phyloP scores from a whole-genome alignment of 1,140 invertebrate species.

The Teleopsis dalmanni region DNA sequence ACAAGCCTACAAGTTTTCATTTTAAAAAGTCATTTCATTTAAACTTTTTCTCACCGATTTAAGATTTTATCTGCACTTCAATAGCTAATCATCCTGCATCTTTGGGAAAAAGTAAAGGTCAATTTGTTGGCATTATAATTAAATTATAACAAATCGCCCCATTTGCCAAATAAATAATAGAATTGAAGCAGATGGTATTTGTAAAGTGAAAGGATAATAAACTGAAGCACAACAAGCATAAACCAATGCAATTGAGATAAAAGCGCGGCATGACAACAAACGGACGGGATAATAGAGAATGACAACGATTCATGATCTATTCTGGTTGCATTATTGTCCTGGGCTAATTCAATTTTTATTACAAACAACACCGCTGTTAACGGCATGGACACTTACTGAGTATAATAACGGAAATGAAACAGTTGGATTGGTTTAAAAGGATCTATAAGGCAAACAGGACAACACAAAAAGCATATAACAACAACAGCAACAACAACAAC shows the following conservation, averaged over 20 bases:
- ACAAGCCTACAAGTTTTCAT: no score
- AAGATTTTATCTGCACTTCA: no score
- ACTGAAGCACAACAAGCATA: slow-evolving; percentile 18
- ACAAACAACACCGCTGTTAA: slow-evolving; percentile 5
- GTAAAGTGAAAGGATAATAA: slow-evolving; percentile 29
- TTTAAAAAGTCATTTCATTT: no score
- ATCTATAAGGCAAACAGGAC: background rate
- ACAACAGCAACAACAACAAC: background rate
- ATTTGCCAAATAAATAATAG: slow-evolving; percentile 11
- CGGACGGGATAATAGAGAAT: slow-evolving; percentile 5
- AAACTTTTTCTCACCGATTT: no score
- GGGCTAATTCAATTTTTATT: slow-evolving; percentile 12
- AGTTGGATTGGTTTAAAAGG: slow-evolving; percentile 1
- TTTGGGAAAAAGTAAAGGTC: no score
- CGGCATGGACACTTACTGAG: background rate
- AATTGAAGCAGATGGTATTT: slow-evolving; percentile 41
- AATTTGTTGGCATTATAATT: no score
- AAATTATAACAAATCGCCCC: slow-evolving; percentile 28
- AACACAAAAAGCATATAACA: background rate
- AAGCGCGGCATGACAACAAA: slow-evolving; percentile 24
- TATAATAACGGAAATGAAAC: slow-evolving; percentile 8
- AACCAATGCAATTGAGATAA: slow-evolving; percentile 14
- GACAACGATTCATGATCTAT: background rate
- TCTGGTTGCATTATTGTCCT: background rate
- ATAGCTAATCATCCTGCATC: no score